Percentiles rank a stretch among this genome's conserved stretches.
phyloP scores from a whole-genome alignment of 2,888 invertebrate species.

The Lampropteryx suffumata region DNA sequence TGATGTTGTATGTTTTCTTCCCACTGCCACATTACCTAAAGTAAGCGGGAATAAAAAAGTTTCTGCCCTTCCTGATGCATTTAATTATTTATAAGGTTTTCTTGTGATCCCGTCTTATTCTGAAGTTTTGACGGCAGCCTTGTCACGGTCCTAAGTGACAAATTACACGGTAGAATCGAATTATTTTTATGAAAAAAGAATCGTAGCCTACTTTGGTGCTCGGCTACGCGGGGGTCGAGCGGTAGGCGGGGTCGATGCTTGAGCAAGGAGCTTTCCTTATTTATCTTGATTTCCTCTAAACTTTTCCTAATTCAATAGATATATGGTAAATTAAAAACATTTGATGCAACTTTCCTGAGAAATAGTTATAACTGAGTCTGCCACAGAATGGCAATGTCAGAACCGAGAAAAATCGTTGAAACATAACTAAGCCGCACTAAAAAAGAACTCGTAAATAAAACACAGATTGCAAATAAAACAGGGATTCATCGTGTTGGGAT shows the following conservation, averaged over 20 bases:
- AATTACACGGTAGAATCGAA: constrained; percentile 65
- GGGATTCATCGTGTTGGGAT: constrained; percentile 44
- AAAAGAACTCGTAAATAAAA: constrained; percentile 23
- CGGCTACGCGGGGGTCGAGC: not conserved
- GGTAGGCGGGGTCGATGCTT: constrained; percentile 9
- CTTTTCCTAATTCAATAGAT: too few relatives aligned
- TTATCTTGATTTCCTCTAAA: too few relatives aligned
- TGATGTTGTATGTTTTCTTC: constrained; percentile 57
- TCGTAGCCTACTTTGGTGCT: constrained; percentile 21
- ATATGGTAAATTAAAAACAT: too few relatives aligned
- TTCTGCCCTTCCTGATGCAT: constrained; percentile 57
- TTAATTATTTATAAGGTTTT: constrained; percentile 79
- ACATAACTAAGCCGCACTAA: constrained; percentile 20
- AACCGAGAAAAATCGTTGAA: not conserved
- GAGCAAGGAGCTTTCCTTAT: too few relatives aligned
- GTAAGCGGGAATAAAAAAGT: constrained; percentile 58
- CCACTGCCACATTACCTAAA: constrained; percentile 40
- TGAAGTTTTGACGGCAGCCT: constrained; percentile 56
- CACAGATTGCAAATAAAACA: constrained; percentile 51
- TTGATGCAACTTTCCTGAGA: too few relatives aligned
- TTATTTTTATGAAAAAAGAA: constrained; percentile 31
- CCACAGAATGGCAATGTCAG: too few relatives aligned
- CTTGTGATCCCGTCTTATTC: constrained; percentile 59
- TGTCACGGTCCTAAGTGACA: constrained; percentile 74
- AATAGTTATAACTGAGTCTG: too few relatives aligned